These are phyloP conservation scores for Penelope pileata DNA, from an alignment of 2,113 vertebrate genomes.

Conservation along the genomic window DNA sequence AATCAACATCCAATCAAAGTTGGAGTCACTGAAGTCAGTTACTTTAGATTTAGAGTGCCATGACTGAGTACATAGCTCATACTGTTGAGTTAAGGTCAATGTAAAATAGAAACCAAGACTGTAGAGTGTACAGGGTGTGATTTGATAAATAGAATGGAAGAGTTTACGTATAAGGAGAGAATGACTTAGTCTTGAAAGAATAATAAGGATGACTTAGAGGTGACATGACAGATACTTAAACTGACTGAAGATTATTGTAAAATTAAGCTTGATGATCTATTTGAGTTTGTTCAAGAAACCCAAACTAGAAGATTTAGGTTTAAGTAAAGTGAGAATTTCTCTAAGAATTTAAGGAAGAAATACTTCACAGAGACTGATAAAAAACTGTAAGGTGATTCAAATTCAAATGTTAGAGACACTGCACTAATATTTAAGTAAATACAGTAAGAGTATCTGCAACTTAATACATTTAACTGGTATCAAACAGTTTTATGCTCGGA, in stretches of 20 bases:
- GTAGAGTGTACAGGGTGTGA: not conserved
- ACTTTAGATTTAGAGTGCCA: not conserved
- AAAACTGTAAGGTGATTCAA: conserved; percentile 49
- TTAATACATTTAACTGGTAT: conserved; percentile 39
- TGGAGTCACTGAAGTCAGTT: not conserved
- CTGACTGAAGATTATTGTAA: conserved; percentile 50
- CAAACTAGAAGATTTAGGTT: conserved; percentile 51
- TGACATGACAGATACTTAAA: conserved; percentile 46
- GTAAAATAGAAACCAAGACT: not conserved
- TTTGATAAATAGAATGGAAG: conserved; percentile 19
- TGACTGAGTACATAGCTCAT: not conserved
- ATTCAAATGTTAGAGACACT: conserved; percentile 24
- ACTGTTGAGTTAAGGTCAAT: not conserved
- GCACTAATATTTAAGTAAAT: conserved; percentile 57
- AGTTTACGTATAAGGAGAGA: conserved; percentile 29
- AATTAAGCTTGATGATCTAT: conserved; percentile 62
- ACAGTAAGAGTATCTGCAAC: not conserved
- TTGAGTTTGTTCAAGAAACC: conserved; percentile 41
- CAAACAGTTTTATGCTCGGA: conserved; percentile 20
- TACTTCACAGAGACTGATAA: conserved; percentile 32
- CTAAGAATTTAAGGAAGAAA: conserved; percentile 36
- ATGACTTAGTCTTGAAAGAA: conserved; percentile 35
- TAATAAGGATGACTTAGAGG: conserved; percentile 54
- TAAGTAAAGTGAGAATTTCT: conserved; percentile 58
- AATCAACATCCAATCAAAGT: conserved; percentile 8